phyloP scores from a whole-genome alignment of 2,113 vertebrate species.

The Halichoeres trimaculatus region DNA sequence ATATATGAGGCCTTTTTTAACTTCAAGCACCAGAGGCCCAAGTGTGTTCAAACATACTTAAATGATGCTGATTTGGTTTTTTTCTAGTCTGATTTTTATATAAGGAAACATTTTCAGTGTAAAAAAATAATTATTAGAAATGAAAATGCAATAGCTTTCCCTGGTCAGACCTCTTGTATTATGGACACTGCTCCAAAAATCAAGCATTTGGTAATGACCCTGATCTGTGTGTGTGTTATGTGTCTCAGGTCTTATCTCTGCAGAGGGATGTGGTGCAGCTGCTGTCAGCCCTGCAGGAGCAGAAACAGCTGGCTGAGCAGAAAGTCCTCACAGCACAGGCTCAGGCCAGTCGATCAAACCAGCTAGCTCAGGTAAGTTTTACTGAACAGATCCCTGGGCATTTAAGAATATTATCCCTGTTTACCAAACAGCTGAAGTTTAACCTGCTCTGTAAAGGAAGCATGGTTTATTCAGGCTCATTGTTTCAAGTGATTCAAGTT shows the following conservation, averaged over 20 bases:
- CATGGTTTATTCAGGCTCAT: too few species aligned
- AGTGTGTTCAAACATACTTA: background rate
- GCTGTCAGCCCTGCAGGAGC: conserved; percentile 47
- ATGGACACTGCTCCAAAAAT: background rate
- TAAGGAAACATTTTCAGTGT: too few species aligned
- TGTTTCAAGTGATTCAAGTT: too few species aligned
- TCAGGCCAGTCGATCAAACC: conserved; percentile 31
- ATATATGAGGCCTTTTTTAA: too few species aligned
- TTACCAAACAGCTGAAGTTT: background rate
- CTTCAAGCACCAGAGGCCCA: background rate
- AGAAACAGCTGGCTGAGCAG: conserved; percentile 44
- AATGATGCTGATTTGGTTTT: background rate
- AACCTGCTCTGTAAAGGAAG: background rate
- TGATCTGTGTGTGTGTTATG: background rate
- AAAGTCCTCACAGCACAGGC: conserved; percentile 40
- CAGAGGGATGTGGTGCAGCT: conserved; percentile 44
- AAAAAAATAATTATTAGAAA: background rate
- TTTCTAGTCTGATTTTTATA: too few species aligned
- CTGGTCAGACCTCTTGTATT: background rate
- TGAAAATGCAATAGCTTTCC: background rate
- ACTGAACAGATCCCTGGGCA: background rate
- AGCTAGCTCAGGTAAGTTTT: conserved; percentile 40
- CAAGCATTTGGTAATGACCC: too few species aligned
- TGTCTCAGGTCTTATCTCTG: conserved; percentile 49
- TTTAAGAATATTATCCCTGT: background rate